Percentiles rank a stretch among this genome's conserved stretches.
These are phyloP conservation scores for Lophochroa leadbeateri DNA, from an alignment of 2,113 vertebrate genomes.

Conservation along the genomic window DNA sequence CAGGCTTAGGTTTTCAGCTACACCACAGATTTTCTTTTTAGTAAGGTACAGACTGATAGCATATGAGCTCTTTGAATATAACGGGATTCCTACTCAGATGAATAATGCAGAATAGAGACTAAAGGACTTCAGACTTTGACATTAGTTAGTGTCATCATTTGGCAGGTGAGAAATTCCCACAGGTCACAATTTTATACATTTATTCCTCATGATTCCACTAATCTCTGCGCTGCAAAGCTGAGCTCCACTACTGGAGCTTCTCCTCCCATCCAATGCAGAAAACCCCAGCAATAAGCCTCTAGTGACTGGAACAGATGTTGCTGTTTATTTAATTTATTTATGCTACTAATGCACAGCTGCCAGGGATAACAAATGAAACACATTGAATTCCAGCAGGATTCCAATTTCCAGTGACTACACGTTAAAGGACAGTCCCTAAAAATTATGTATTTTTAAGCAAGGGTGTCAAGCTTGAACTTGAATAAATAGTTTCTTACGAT, in stretches of 20 bases:
- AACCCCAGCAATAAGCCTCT: slow-evolving; percentile 35
- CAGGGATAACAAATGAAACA: not conserved
- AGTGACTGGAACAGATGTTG: slow-evolving; percentile 53
- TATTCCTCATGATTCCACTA: slow-evolving; percentile 37
- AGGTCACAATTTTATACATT: slow-evolving; percentile 8
- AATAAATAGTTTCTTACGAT: not conserved
- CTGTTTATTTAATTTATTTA: slow-evolving; percentile 66
- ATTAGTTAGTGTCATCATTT: not conserved
- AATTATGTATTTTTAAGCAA: not conserved
- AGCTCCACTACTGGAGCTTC: not conserved
- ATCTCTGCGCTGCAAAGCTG: slow-evolving; percentile 20
- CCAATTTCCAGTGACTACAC: not conserved
- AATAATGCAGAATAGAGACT: slow-evolving; percentile 28
- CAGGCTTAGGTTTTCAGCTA: not conserved
- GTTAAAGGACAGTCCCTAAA: not conserved
- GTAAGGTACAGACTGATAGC: not conserved
- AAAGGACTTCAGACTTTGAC: slow-evolving; percentile 8
- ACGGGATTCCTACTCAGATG: not conserved
- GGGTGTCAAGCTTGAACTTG: not conserved
- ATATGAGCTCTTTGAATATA: not conserved
- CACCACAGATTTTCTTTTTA: not conserved
- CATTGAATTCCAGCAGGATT: not conserved
- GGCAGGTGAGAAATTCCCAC: slow-evolving; percentile 2
- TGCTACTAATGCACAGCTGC: slow-evolving; percentile 50
- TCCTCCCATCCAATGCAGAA: not conserved